Evolutionary conservation across 2,797 vertebrate genomes (phyloP).

Genomic region (Phoxinus dragarum): DNA sequence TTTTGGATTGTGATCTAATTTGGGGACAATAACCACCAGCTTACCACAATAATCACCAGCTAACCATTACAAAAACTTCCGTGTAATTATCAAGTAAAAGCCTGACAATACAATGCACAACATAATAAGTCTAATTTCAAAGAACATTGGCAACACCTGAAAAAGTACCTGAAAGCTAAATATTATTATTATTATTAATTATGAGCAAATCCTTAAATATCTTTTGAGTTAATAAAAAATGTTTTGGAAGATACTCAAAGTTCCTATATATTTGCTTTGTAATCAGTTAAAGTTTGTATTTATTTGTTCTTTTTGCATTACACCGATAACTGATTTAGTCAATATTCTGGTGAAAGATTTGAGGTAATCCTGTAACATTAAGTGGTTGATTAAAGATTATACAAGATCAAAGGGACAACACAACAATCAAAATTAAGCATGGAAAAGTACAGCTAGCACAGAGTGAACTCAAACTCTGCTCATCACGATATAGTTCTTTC

Average conservation of each 20-base stretch:
- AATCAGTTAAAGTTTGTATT: background rate
- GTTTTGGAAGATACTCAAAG: background rate
- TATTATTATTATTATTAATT: background rate
- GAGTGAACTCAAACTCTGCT: constrained; percentile 6
- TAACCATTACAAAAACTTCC: background rate
- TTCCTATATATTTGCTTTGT: background rate
- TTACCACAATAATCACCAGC: background rate
- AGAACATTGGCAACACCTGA: background rate
- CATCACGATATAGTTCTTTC: background rate
- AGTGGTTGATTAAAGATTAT: background rate
- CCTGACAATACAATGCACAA: background rate
- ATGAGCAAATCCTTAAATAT: background rate
- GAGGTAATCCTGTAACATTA: background rate
- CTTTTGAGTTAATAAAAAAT: background rate
- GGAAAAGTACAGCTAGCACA: background rate
- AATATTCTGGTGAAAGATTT: background rate
- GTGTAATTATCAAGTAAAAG: background rate
- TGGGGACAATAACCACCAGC: background rate
- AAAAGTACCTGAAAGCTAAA: background rate
- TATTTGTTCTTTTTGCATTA: background rate
- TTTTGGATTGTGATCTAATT: background rate
- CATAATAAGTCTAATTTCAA: background rate
- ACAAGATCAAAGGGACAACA: background rate
- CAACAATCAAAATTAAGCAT: background rate
- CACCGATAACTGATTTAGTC: background rate